Percentiles rank a stretch among this genome's conserved stretches.
phyloP scores from a whole-genome alignment of 2,888 invertebrate species.

The Muschampia plurimacula region DNA sequence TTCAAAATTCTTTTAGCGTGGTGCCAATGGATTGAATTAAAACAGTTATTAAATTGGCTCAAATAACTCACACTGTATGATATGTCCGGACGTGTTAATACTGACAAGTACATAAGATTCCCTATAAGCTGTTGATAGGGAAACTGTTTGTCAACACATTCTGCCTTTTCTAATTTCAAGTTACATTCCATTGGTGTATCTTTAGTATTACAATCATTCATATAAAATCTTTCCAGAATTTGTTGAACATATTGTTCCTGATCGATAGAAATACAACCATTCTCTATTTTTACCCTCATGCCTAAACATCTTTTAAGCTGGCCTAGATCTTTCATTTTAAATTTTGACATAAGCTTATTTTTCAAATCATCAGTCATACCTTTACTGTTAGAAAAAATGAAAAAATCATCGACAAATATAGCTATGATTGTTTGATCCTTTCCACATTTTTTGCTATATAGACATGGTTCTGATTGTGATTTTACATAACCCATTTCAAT shows the following conservation, averaged over 20 bases:
- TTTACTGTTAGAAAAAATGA: slow-evolving; percentile 17
- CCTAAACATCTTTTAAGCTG: slow-evolving; percentile 29
- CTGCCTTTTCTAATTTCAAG: slow-evolving; percentile 12
- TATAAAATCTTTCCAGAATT: slow-evolving; percentile 34
- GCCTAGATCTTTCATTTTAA: slow-evolving; percentile 31
- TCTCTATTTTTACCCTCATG: slow-evolving; percentile 30
- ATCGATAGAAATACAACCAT: slow-evolving; percentile 35
- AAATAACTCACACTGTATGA: slow-evolving; percentile 40
- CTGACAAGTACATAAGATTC: slow-evolving; percentile 38
- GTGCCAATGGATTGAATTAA: slow-evolving; percentile 37
- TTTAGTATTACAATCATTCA: slow-evolving; percentile 33
- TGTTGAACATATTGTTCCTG: slow-evolving; percentile 34
- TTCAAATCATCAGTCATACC: background rate
- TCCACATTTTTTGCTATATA: slow-evolving; percentile 11
- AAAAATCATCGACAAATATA: slow-evolving; percentile 14
- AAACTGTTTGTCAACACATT: slow-evolving; percentile 10
- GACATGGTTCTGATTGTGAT: slow-evolving; percentile 15
- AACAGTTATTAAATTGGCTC: slow-evolving; percentile 20
- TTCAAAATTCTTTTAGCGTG: slow-evolving; percentile 44
- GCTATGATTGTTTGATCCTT: background rate
- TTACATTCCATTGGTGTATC: slow-evolving; percentile 38
- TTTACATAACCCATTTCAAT: slow-evolving; percentile 4
- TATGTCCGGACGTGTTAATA: slow-evolving; percentile 44
- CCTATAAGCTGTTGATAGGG: slow-evolving; percentile 42
- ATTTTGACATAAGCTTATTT: slow-evolving; percentile 2